Conservation (phyloP, 2,888 invertebrate genomes). For the Omphaloscelis lunosa region DNA sequence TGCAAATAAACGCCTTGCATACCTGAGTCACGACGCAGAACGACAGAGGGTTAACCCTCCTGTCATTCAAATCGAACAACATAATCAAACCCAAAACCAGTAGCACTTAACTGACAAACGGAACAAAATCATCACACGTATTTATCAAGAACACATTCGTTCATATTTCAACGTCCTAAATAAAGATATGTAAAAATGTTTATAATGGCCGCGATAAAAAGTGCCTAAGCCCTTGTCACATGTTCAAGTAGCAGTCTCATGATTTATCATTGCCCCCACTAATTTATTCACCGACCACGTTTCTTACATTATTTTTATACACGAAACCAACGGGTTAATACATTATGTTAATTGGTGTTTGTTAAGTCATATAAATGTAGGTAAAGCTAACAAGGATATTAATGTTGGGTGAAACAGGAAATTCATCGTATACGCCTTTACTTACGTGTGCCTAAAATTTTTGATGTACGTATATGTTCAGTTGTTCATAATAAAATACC, state of each 20-base stretch:
- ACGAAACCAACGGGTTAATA: conserved; percentile 76
- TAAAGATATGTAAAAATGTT: conserved; percentile 59
- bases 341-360: conserved; percentile 79
- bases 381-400: conserved; percentile 56
- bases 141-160: conserved; percentile 56
- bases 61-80: conserved; percentile 49
- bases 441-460: conserved; percentile 7
- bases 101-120: conserved; percentile 53
- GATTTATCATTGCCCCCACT: conserved; percentile 70
- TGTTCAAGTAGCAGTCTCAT: conserved; percentile 64
- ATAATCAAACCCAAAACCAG: conserved; percentile 53
- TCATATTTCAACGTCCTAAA: conserved; percentile 60
- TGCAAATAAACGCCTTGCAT: conserved; percentile 38
- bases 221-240: conserved; percentile 59
- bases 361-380: conserved; percentile 69
- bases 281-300: conserved; percentile 70
- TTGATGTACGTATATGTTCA: neutral
- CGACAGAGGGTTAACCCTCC: conserved; percentile 29
- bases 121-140: conserved; percentile 58
- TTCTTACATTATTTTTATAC: conserved; percentile 73
- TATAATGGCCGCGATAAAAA: conserved; percentile 54
- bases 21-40: conserved; percentile 36
- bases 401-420: conserved; percentile 38
- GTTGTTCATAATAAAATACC: neutral
- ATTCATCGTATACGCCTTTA: conserved; percentile 27